Evolutionary conservation across 2,113 vertebrate species (phyloP).

Genomic region (Platichthys stellatus): DNA sequence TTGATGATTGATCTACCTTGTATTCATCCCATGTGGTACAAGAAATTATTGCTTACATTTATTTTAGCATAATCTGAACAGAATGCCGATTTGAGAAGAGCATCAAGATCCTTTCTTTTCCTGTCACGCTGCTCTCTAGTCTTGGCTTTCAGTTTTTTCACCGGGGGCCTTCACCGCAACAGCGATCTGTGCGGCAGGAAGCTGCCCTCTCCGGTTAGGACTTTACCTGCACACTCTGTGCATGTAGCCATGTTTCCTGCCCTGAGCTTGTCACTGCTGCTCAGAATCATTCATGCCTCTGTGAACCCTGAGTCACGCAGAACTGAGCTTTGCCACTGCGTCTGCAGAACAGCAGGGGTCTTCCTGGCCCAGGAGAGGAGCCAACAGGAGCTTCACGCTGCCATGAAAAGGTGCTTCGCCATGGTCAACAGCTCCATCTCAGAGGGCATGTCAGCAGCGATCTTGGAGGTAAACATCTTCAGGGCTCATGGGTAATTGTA

Average conservation of each 20-base stretch:
- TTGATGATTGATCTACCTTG: background rate
- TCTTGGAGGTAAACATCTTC: constrained; percentile 89
- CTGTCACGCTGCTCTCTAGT: constrained; percentile 29
- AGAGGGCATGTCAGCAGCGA: constrained; percentile 95
- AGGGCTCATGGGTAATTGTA: constrained; percentile 24
- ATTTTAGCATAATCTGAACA: constrained; percentile 32
- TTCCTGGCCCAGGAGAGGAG: constrained; percentile 85
- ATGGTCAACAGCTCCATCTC: constrained; percentile 94
- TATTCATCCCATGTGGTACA: constrained; percentile 14
- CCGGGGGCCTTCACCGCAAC: constrained; percentile 28
- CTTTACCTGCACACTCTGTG: constrained; percentile 54
- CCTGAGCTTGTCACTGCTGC: constrained; percentile 61
- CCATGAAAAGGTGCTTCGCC: constrained; percentile 83
- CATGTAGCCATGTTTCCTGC: constrained; percentile 36
- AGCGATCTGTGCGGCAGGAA: constrained; percentile 36
- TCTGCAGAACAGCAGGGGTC: constrained; percentile 86
- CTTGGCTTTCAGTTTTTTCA: constrained; percentile 22
- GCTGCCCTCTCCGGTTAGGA: constrained; percentile 50
- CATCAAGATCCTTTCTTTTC: background rate
- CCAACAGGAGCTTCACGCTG: constrained; percentile 88
- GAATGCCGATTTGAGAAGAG: constrained; percentile 19
- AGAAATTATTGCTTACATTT: constrained; percentile 8
- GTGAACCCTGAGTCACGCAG: constrained; percentile 63
- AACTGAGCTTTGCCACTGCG: constrained; percentile 52
- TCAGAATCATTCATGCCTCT: constrained; percentile 68